These are phyloP conservation scores for Tyrannus savana DNA, from an alignment of 2,113 vertebrate genomes.

Conservation along the genomic window DNA sequence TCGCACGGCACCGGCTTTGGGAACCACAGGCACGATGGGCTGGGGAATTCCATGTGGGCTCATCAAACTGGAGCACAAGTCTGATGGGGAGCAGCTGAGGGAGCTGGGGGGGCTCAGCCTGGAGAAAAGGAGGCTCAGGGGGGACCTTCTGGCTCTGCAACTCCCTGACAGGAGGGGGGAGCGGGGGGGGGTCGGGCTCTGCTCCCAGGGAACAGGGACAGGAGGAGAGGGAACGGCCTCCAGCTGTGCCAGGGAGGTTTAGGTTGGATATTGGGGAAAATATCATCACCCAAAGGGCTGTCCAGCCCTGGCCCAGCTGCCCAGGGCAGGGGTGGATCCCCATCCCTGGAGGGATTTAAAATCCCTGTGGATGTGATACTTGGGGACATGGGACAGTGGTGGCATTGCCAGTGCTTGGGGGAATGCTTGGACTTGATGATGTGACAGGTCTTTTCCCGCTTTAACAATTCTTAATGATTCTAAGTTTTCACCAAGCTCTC, in stretches of 20 bases:
- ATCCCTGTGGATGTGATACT: neutral
- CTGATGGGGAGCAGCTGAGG: neutral
- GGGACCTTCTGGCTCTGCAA: neutral
- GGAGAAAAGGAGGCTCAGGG: neutral
- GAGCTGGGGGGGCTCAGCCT: neutral
- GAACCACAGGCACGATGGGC: neutral
- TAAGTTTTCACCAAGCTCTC: neutral
- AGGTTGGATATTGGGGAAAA: neutral
- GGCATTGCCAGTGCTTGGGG: neutral
- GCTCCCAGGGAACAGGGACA: neutral
- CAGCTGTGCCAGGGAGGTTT: neutral
- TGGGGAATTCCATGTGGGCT: neutral
- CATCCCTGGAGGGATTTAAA: neutral
- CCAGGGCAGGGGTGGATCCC: neutral
- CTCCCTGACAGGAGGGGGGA: neutral
- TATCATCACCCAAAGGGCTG: neutral
- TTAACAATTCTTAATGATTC: neutral
- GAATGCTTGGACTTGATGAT: neutral
- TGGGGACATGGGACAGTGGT: neutral
- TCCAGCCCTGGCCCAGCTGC: neutral
- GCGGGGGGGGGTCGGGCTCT: neutral
- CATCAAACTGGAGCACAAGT: neutral
- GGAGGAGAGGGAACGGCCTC: neutral
- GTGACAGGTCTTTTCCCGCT: neutral
- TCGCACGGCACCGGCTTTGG: rapidly evolving